Evolutionary conservation across 2,888 invertebrate species (phyloP), one percentile per base, ranked within the genome.

Genomic region (Mythimna albipuncta): DNA sequence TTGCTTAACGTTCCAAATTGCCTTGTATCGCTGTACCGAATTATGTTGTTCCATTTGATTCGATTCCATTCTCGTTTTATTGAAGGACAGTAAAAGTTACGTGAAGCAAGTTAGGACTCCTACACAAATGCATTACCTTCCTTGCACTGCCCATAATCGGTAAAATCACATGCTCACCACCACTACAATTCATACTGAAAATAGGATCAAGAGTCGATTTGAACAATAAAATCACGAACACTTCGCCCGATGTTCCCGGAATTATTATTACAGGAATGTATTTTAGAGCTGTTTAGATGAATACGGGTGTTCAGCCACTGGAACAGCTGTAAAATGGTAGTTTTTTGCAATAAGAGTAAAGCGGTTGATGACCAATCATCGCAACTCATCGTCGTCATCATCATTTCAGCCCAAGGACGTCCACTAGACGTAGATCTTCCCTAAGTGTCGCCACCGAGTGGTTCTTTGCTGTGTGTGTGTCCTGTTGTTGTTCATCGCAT

Each of bases 61-160:
- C 47, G n/a, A 41, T 41, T 75, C 63, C 58, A 72, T 72, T 72
- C 73, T 63, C 32, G 63, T 75, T 47, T 59, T 16, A 59, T 47
- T 64, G 79, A 73, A 76, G 79, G 79, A 54, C 58, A 54, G 61
- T 75, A 79, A 73, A 79, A 75, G 58, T 78, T 10, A 61, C 19
- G 19, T 41, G 59, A 21, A 1, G 59, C 26, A 26, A 26, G 52
- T 72, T 44, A 71, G 50, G 21, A 35, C 78, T 75, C 75, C 75
- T 54, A 79, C 79, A 38, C 79, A 72, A 59, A 72, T 10, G 41
- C 44, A 80, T 74, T 80, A 52, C 44, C 75, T 44, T 62, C 38
- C 38, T 59, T 72, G n/a, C 21, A n/a, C n/a, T 10, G 4, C 64
- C 26, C 1, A 55, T 64, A 47, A 6, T 79, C 9, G 55, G 75